These are phyloP conservation scores for Metopia argyrocephala DNA, from an alignment of 2,888 invertebrate species.

Conservation along the genomic window DNA sequence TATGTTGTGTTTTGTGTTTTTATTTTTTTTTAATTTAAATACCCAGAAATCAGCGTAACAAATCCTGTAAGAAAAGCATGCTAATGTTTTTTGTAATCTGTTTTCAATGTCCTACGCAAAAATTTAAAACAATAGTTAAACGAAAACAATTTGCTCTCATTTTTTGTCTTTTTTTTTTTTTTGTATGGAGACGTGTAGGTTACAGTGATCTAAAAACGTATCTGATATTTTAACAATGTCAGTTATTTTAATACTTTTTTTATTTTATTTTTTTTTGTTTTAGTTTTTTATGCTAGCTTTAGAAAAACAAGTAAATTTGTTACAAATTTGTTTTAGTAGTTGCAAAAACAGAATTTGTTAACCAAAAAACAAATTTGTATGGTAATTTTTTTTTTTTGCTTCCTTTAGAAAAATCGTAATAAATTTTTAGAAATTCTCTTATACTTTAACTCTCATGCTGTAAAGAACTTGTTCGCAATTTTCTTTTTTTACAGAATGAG, in stretches of 20 bases:
- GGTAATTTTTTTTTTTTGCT: too few species aligned
- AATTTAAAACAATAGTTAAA: conserved; percentile 5
- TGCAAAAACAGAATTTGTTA: neutral
- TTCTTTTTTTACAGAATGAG: too few species aligned
- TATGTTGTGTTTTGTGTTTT: conserved; percentile 5
- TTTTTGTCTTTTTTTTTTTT: too few species aligned
- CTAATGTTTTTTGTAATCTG: neutral
- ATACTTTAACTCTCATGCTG: too few species aligned
- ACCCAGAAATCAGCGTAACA: conserved; percentile 36
- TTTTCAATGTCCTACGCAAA: conserved; percentile 37
- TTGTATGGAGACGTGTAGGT: conserved; percentile 25
- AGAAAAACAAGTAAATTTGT: neutral
- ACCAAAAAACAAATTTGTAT: too few species aligned
- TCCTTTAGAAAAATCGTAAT: too few species aligned
- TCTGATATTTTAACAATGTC: conserved; percentile 10
- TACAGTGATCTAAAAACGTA: neutral
- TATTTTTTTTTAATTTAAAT: too few species aligned
- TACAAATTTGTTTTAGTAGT: neutral
- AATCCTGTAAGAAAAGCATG: conserved; percentile 45
- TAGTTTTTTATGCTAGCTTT: neutral
- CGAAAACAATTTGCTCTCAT: conserved; percentile 25
- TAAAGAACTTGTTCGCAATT: too few species aligned
- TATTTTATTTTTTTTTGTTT: neutral
- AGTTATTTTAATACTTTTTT: neutral
- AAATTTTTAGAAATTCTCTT: too few species aligned